These are phyloP conservation scores for Prionchulus punctatus DNA, from an alignment of 2,888 invertebrate species.

Conservation along the genomic window DNA sequence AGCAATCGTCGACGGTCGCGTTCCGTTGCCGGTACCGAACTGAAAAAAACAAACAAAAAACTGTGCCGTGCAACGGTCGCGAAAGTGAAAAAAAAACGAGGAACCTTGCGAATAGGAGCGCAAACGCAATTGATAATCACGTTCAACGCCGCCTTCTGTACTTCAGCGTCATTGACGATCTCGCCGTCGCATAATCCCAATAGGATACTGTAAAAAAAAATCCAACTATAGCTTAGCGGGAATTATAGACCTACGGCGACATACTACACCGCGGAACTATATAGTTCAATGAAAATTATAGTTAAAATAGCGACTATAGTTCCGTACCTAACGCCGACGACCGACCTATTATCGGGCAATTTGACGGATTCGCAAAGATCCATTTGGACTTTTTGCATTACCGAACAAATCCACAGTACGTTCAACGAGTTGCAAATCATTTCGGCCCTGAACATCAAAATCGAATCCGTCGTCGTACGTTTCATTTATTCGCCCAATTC, in stretches of 20 bases:
- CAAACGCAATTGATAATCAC: constrained; percentile 74
- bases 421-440: constrained; percentile 63
- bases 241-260: background rate
- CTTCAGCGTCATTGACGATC: constrained; percentile 71
- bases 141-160: constrained; percentile 72
- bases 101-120: constrained; percentile 13
- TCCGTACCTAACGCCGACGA: constrained; percentile 46
- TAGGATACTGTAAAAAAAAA: constrained; percentile 49
- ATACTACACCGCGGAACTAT: background rate
- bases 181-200: constrained; percentile 76
- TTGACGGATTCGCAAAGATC: constrained; percentile 35
- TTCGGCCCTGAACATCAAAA: constrained; percentile 53
- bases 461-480: too few relatives aligned
- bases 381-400: constrained; percentile 57
- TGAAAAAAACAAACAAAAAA: background rate
- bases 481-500: too few relatives aligned
- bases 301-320: background rate
- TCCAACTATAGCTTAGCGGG: background rate
- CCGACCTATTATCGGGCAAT: constrained; percentile 53
- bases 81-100: background rate
- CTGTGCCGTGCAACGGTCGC: background rate
- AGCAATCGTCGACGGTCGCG: background rate
- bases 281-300: background rate
- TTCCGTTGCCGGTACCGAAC: background rate
- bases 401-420: constrained; percentile 71